Evolutionary conservation across 2,797 vertebrate species (phyloP).

Genomic region (Scleropages formosus): DNA sequence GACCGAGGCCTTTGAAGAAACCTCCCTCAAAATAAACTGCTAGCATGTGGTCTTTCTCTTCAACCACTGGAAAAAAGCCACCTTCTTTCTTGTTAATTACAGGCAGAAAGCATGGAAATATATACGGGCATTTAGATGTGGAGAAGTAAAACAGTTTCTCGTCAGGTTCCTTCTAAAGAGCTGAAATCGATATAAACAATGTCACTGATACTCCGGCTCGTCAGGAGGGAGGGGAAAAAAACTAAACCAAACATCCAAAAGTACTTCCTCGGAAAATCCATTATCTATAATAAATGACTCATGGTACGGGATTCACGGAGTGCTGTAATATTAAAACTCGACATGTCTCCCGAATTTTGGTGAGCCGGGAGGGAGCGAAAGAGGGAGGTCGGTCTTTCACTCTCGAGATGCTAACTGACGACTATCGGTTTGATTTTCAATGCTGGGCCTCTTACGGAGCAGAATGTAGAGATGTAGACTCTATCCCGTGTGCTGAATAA

Average conservation of each 20-base stretch:
- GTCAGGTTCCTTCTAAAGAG: slow-evolving; percentile 46
- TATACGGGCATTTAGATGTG: slow-evolving; percentile 37
- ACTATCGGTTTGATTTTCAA: background rate
- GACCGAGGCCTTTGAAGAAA: slow-evolving; percentile 21
- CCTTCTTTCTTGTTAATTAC: slow-evolving; percentile 34
- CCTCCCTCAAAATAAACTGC: slow-evolving; percentile 25
- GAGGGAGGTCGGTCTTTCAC: background rate
- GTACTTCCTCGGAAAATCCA: slow-evolving; percentile 30
- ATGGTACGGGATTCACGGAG: slow-evolving; percentile 7
- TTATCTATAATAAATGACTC: slow-evolving; percentile 35
- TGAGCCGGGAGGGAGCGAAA: background rate
- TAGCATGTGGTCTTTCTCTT: slow-evolving; percentile 18
- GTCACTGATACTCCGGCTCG: slow-evolving; percentile 25
- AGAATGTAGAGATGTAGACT: background rate
- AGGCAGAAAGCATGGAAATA: slow-evolving; percentile 40
- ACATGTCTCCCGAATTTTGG: slow-evolving; percentile 2
- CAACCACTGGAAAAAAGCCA: background rate
- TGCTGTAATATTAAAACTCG: slow-evolving; percentile 20
- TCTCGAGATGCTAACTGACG: slow-evolving; percentile 2
- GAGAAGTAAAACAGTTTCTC: slow-evolving; percentile 47
- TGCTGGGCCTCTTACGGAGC: background rate
- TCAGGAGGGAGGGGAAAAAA: background rate
- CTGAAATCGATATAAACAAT: slow-evolving; percentile 57
- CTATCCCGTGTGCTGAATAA: slow-evolving; percentile 7
- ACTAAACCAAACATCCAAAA: slow-evolving; percentile 3